Evolutionary conservation across 2,113 vertebrate species (phyloP), one percentile per base, ranked within the genome.

Genomic region (Panurus biarmicus): DNA sequence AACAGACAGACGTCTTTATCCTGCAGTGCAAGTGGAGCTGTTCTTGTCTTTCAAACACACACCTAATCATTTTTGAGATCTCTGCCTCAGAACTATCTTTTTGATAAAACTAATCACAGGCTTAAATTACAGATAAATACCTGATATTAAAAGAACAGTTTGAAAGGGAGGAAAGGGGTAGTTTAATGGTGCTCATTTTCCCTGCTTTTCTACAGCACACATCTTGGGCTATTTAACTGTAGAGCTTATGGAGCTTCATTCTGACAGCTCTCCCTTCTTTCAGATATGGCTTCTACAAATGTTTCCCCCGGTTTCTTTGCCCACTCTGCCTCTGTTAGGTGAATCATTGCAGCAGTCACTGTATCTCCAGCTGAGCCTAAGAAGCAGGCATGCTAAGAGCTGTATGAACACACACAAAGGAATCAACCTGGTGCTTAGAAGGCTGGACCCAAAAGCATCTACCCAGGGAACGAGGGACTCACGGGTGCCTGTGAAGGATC

Each of bases 81-180:
- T 94, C 89, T 95, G 75, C 73, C 85, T 95, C 72, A 57, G 70
- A 95, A 94, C 85, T 90, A 88, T 91, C 89, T 95, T 93, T 95
- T 93, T 96, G 92, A 92, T 94, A 94, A 96, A 96, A 93, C 91
- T 96, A 94, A 96, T 96, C 87, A 93, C 6, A 21, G 87, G 86
- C 94, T 96, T 94, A 96, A 95, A 96, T 95, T 94, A 91, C 95
- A 95, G 94, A 96, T 95, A 96, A 96, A 92, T 82, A 90, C 77
- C 66, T 4, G 4, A 93, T 95, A 96, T 82, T 86, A 94, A 94
- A 85, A 82, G 76, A 93, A 89, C 64, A 54, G 79, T 87, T 88
- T 86, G 79, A 86, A 85, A 93, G 57, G 77, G 50, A 94, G 75
- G 84, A 64, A 92, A 88, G 76, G 84, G 67, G 72, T 90, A 69